Conservation (phyloP, 2,113 vertebrate species). For the Leptodactylus fuscus region DNA sequence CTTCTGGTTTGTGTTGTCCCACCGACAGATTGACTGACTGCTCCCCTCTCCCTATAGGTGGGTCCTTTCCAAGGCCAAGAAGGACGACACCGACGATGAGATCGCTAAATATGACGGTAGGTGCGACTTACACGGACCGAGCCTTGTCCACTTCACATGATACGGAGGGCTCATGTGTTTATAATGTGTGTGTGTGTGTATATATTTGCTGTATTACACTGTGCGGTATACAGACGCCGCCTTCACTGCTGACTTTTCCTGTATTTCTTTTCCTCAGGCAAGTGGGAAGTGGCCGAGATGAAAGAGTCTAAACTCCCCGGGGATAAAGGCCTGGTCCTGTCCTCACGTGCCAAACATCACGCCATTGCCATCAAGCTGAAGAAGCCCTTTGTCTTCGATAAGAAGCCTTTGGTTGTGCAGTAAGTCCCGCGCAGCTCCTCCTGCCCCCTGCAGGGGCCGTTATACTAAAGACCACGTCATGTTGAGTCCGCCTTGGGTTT, state of each 20-base stretch:
- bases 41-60: conserved; percentile 78
- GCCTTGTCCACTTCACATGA: too few relatives aligned
- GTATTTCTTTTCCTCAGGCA: conserved; percentile 75
- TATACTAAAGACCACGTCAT: neutral
- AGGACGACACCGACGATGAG: conserved; percentile 93
- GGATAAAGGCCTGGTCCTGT: conserved; percentile 92
- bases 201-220: too few relatives aligned
- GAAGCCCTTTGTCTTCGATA: conserved; percentile 90
- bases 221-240: neutral
- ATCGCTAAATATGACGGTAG: conserved; percentile 97
- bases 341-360: conserved; percentile 95
- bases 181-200: too few relatives aligned
- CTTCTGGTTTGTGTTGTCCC: neutral
- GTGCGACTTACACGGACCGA: too few relatives aligned
- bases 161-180: too few relatives aligned
- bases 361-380: conserved; percentile 89
- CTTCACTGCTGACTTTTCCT: neutral
- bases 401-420: conserved; percentile 91
- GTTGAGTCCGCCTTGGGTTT: neutral
- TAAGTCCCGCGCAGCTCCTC: conserved; percentile 74
- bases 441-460: neutral
- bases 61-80: conserved; percentile 94
- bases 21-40: too few relatives aligned
- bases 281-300: conserved; percentile 97
- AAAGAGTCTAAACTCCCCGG: conserved; percentile 90